Base-by-base conservation (phyloP, 1,140 invertebrate species). In the Drosophila prosaltans region DNA sequence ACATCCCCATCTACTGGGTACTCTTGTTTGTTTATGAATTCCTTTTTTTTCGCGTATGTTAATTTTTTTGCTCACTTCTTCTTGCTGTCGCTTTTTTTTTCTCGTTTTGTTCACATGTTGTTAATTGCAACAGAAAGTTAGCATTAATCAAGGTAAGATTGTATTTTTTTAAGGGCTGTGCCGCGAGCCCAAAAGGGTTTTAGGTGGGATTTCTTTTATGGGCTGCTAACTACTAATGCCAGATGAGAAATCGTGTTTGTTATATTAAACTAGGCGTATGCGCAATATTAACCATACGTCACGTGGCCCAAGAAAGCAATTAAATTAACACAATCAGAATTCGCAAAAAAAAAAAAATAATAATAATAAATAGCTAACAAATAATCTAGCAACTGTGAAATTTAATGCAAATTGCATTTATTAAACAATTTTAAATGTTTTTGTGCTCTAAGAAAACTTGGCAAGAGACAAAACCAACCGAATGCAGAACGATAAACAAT, bases 281-380 rank as follows among this genome's bases (percentile, higher is more conserved):
- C 80, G 36, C 66, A 74, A 86, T 72, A 80, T 88, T 74, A 57
- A 72, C 73, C 59, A 88, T 83, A 89, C 83, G 84, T 80, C 80
- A 88, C 83, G 76, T 86, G 84, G 66, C 30, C 61, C 61, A 4
- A 57, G 51, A 55, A 65, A 63, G 55, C 75, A 68, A 65, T 65
- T 62, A 78, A 79, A 79, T 79, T 69, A 82, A 78, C 84, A 78
- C 67, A 76, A 45, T 10, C 24, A 41, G 4, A 28, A 24, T 43
- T 40, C 30, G 57, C 24, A 72, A 65, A 30, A 28, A 58, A 26
- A 60, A 48, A 73, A 32, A 64, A 32, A 39, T 71, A 36, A 36
- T 36, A 58, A 21, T 16, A 32, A 39, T 54, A 59, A 59, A 59
- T 40, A 39, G 21, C 36, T 59, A 41, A 28, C 21, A 43, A n/a